A percentile compares a stretch with the other conserved stretches of the same genome.
These are phyloP conservation scores for Zaprionus ghesquierei DNA, from an alignment of 1,140 invertebrate genomes.

Conservation along the genomic window DNA sequence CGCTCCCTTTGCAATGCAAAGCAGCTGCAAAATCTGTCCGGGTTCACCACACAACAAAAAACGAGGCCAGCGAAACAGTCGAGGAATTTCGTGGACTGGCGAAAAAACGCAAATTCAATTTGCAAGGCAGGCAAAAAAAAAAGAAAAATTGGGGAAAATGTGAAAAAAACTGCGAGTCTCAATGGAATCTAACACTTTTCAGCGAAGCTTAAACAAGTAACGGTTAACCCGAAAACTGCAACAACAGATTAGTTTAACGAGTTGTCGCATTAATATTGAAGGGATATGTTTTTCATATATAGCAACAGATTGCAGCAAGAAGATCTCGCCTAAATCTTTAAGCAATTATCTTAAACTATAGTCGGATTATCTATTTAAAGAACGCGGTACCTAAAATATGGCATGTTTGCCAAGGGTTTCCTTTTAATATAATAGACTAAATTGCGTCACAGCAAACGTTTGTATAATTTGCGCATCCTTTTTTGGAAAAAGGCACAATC, in stretches of 20 bases:
- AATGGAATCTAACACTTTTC: conserved; percentile 10
- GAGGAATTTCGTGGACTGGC: conserved; percentile 18
- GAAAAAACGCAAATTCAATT: conserved; percentile 35
- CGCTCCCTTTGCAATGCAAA: neutral
- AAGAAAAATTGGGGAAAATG: neutral
- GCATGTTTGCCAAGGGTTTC: too few species aligned
- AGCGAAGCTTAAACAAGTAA: conserved; percentile 4
- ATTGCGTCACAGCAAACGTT: neutral
- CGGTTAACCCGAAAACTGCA: conserved; percentile 10
- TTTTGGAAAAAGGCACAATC: neutral
- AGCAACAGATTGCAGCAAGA: neutral
- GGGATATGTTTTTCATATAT: neutral
- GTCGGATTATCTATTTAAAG: too few species aligned
- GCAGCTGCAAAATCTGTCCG: conserved; percentile 30
- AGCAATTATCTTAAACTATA: too few species aligned
- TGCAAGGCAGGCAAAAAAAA: conserved; percentile 6
- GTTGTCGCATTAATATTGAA: neutral
- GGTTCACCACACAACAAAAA: conserved; percentile 8
- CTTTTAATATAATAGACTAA: neutral
- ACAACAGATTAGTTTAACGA: neutral
- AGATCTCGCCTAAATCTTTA: neutral
- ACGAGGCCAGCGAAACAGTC: conserved; percentile 2
- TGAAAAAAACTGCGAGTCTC: neutral
- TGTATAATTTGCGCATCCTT: neutral
- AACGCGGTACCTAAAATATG: too few species aligned